Evolutionary conservation across 2,888 invertebrate species (phyloP).

Genomic region (Sabatieria punctata): DNA sequence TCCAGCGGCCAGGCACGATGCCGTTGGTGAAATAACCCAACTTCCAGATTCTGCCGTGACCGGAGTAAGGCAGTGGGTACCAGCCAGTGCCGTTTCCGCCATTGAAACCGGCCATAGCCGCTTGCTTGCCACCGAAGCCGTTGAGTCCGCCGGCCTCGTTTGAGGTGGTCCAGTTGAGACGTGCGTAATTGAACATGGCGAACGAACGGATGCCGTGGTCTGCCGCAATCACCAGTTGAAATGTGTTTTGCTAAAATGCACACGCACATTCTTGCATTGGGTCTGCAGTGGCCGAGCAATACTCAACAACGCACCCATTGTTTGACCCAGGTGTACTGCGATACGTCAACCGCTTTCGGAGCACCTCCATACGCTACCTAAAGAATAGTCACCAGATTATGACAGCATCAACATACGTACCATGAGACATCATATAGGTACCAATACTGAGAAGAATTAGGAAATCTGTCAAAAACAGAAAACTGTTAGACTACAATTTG

Average conservation of each 20-base stretch:
- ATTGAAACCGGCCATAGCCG: slow-evolving; percentile 61
- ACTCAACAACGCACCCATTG: slow-evolving; percentile 17
- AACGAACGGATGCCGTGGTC: slow-evolving; percentile 87
- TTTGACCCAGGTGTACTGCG: slow-evolving; percentile 21
- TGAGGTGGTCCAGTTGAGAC: slow-evolving; percentile 73
- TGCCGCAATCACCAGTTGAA: slow-evolving; percentile 78
- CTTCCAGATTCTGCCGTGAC: slow-evolving; percentile 51
- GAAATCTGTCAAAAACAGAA: too few species aligned
- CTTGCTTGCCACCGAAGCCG: slow-evolving; percentile 22
- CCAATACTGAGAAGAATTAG: too few species aligned
- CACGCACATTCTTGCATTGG: too few species aligned
- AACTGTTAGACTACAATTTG: too few species aligned
- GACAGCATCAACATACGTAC: too few species aligned
- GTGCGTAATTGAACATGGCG: slow-evolving; percentile 78
- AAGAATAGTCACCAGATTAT: too few species aligned
- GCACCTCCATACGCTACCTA: slow-evolving; percentile 24
- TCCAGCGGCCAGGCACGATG: slow-evolving; percentile 51
- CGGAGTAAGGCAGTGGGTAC: slow-evolving; percentile 23
- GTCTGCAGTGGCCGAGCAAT: too few species aligned
- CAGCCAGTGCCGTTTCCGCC: slow-evolving; percentile 69
- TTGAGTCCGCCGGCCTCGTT: slow-evolving; percentile 55
- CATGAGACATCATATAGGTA: too few species aligned
- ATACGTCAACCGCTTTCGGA: slow-evolving; percentile 20
- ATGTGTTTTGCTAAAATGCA: slow-evolving; percentile 63
- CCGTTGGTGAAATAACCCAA: slow-evolving; percentile 29